phyloP scores from a whole-genome alignment of 2,797 vertebrate genomes.

The Poeciliopsis gracilis region DNA sequence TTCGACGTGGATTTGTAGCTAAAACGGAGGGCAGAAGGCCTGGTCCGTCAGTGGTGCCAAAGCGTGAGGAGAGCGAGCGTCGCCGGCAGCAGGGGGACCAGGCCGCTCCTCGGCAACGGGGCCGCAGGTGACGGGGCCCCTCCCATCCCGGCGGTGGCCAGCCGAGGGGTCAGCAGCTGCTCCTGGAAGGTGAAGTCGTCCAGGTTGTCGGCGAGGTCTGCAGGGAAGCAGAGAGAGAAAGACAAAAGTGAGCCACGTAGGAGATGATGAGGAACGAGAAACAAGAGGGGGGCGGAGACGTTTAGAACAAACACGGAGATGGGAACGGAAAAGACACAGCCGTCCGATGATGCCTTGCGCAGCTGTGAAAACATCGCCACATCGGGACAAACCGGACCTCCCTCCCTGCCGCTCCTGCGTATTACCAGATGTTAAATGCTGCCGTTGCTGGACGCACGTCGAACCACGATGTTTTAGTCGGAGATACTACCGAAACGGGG shows the following conservation, averaged over 20 bases:
- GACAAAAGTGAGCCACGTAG: slow-evolving; percentile 12
- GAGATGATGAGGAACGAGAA: slow-evolving; percentile 53
- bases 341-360: slow-evolving; percentile 68
- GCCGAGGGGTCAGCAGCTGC: slow-evolving; percentile 81
- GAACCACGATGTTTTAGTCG: slow-evolving; percentile 51
- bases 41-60: slow-evolving; percentile 68
- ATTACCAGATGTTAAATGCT: slow-evolving; percentile 70
- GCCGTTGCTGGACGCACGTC: slow-evolving; percentile 52
- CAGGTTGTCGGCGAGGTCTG: slow-evolving; percentile 83
- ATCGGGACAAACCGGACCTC: slow-evolving; percentile 41
- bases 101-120: slow-evolving; percentile 37
- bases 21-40: neutral
- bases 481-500: slow-evolving; percentile 50
- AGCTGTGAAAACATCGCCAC: slow-evolving; percentile 73
- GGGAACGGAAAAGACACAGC: slow-evolving; percentile 61
- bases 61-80: slow-evolving; percentile 57
- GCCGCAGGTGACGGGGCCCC: slow-evolving; percentile 65
- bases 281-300: slow-evolving; percentile 55
- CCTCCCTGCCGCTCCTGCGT: neutral
- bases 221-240: slow-evolving; percentile 30
- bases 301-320: slow-evolving; percentile 59
- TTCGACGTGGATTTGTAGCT: slow-evolving; percentile 19
- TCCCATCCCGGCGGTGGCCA: slow-evolving; percentile 69
- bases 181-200: slow-evolving; percentile 86
- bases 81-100: slow-evolving; percentile 35